Evolutionary conservation across 1,140 invertebrate species (phyloP).

Genomic region (Drosophila grimshawi): DNA sequence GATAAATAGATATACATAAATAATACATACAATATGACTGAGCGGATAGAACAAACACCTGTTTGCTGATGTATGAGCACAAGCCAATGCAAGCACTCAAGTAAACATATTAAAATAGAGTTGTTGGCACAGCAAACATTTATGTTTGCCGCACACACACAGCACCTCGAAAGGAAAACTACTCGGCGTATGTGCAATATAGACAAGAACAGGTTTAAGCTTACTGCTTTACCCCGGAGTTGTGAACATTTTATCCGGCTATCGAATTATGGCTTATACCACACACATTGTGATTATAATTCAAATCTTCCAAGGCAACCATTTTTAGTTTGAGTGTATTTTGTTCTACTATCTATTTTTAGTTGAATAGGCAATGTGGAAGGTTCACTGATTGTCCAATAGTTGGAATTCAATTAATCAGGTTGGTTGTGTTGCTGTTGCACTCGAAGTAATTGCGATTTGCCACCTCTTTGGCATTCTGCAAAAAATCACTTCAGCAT

Average conservation of each 20-base stretch:
- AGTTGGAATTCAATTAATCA: neutral
- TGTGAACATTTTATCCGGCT: conserved; percentile 6
- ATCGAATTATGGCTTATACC: conserved; percentile 31
- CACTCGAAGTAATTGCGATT: neutral
- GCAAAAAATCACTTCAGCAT: neutral
- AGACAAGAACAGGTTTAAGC: conserved; percentile 20
- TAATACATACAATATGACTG: too few species aligned
- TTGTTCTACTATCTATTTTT: too few species aligned
- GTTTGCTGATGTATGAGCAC: conserved; percentile 2
- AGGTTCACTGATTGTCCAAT: too few species aligned
- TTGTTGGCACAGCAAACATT: conserved; percentile 44
- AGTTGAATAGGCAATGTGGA: too few species aligned
- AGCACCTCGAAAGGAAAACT: neutral
- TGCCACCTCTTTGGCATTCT: neutral
- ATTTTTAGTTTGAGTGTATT: too few species aligned
- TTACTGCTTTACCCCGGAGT: neutral
- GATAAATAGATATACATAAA: too few species aligned
- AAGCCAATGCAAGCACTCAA: conserved; percentile 29
- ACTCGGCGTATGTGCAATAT: neutral
- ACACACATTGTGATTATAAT: too few species aligned
- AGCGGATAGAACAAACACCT: conserved; percentile 11
- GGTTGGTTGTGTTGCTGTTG: neutral
- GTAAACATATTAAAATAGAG: conserved; percentile 55
- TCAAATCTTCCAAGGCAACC: too few species aligned
- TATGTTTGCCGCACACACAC: conserved; percentile 7